Conservation (phyloP, 2,888 invertebrate species). For the Cactoblastis cactorum region DNA sequence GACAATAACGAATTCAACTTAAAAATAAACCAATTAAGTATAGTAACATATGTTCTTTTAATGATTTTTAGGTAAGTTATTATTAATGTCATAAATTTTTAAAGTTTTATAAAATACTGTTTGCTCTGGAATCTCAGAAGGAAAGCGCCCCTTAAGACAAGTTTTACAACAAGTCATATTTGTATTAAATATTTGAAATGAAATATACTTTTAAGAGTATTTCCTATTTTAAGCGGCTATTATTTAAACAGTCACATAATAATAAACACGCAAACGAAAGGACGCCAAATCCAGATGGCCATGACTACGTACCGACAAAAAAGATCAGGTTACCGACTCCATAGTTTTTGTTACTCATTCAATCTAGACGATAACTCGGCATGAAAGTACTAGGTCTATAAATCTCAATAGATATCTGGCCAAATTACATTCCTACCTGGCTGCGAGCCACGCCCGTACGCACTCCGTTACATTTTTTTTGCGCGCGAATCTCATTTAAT, state of each 20-base stretch:
- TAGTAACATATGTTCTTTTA: no score
- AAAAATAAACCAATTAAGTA: no score
- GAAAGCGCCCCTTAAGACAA: no score
- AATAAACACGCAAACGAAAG: not conserved
- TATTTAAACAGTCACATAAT: not conserved
- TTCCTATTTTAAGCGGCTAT: no score
- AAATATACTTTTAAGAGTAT: no score
- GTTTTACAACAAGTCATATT: no score
- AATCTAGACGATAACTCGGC: conserved; percentile 9
- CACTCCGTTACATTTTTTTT: conserved; percentile 5
- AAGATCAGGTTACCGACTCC: conserved; percentile 4
- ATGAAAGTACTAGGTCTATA: conserved; percentile 2
- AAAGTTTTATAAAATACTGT: no score
- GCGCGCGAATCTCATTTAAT: conserved; percentile 1
- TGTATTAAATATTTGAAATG: no score
- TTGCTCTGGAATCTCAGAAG: no score
- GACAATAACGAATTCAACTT: no score
- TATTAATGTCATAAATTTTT: no score
- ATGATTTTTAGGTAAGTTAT: no score
- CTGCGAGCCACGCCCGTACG: not conserved
- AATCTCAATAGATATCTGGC: not conserved
- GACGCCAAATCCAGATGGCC: not conserved
- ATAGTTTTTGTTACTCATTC: conserved; percentile 5
- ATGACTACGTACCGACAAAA: not conserved
- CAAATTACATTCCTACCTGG: conserved; percentile 1